Conservation (phyloP, 2,888 invertebrate species). For the Epinotia demarniana region DNA sequence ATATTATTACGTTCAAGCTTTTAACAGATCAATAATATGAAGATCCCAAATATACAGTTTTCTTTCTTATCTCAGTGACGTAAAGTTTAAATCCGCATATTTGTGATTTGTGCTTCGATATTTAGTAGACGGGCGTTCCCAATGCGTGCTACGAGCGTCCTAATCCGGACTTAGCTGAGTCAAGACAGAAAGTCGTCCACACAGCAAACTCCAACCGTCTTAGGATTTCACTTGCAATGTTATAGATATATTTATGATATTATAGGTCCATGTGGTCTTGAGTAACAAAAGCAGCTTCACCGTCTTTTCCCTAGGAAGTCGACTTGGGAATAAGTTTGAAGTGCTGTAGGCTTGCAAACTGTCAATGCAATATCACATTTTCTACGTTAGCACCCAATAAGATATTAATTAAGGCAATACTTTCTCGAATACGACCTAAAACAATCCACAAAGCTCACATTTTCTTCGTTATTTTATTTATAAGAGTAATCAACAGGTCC, state of each 20-base stretch:
- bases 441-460: constrained; percentile 24
- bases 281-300: too few species aligned
- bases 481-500: constrained; percentile 41
- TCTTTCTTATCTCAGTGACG: not conserved
- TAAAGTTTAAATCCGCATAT: not conserved
- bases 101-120: not conserved
- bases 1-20: not conserved
- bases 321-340: too few species aligned
- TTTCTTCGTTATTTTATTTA: constrained; percentile 39
- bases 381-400: not conserved
- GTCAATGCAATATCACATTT: too few species aligned
- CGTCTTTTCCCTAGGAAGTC: too few species aligned
- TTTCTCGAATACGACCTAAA: constrained; percentile 1
- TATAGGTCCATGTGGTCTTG: too few species aligned
- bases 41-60: not conserved
- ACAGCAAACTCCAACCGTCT: constrained; percentile 60
- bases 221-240: constrained; percentile 14
- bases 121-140: constrained; percentile 52
- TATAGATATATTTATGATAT: not conserved
- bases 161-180: constrained; percentile 76
- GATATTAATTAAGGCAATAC: not conserved
- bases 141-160: constrained; percentile 69
- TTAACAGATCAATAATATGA: not conserved
- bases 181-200: constrained; percentile 67
- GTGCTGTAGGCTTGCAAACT: too few species aligned